A percentile compares a stretch with the other conserved stretches of the same genome.
Evolutionary conservation across 1,140 invertebrate species (phyloP).

Genomic region (Goniozus legneri): DNA sequence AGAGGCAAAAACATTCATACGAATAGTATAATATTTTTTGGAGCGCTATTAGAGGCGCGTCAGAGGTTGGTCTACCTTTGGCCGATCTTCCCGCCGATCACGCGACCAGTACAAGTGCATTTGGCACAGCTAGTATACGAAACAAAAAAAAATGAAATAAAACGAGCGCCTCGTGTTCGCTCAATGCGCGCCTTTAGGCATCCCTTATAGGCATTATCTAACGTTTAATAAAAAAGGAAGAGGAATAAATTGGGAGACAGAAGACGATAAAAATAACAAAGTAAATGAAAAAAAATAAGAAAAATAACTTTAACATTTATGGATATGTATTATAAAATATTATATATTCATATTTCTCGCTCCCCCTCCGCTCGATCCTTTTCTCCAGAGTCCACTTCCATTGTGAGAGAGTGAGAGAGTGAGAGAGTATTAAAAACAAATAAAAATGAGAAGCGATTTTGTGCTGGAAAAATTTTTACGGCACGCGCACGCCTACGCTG

Average conservation of each 20-base stretch:
- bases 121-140: constrained; percentile 57
- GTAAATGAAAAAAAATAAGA: constrained; percentile 17
- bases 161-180: constrained; percentile 34
- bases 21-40: too few relatives aligned
- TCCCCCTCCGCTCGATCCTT: constrained; percentile 13
- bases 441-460: not conserved
- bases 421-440: not conserved
- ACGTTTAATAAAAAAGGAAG: constrained; percentile 49
- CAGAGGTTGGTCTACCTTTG: constrained; percentile 32
- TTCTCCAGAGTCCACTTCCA: constrained; percentile 8
- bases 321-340: constrained; percentile 27
- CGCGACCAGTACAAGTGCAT: constrained; percentile 56
- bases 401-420: not conserved
- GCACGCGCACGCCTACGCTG: constrained; percentile 15
- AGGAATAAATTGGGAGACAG: constrained; percentile 22
- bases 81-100: constrained; percentile 31
- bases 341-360: constrained; percentile 17
- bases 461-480: not conserved
- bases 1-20: too few relatives aligned
- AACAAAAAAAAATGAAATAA: too few relatives aligned
- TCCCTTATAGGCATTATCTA: constrained; percentile 45
- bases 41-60: too few relatives aligned
- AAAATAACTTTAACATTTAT: constrained; percentile 30
- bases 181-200: constrained; percentile 33
- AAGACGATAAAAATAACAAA: constrained; percentile 7